phyloP scores from a whole-genome alignment of 1,140 invertebrate genomes.

The Drosophila eugracilis region DNA sequence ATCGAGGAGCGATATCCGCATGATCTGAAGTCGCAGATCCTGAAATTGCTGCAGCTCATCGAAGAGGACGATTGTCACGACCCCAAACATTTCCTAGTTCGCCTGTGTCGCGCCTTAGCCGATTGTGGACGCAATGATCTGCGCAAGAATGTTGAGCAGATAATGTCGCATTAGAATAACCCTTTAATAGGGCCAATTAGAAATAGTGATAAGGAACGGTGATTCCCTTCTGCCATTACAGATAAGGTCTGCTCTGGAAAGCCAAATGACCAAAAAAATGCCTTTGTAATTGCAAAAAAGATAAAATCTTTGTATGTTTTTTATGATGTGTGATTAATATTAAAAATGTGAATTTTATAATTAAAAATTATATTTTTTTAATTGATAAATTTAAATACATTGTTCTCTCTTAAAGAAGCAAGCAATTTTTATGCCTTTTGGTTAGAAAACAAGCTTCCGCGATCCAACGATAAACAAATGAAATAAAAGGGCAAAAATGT shows the following conservation, averaged over 20 bases:
- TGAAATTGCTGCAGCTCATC: slow-evolving; percentile 56
- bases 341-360: no score
- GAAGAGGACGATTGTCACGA: slow-evolving; percentile 75
- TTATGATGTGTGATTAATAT: no score
- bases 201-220: background rate
- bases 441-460: no score
- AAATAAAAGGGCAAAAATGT: no score
- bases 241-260: no score
- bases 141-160: slow-evolving; percentile 66
- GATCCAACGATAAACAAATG: no score
- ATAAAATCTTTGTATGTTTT: no score
- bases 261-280: background rate
- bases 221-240: background rate
- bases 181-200: no score
- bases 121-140: slow-evolving; percentile 69
- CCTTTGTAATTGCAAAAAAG: background rate
- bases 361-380: no score
- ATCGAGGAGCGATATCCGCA: slow-evolving; percentile 79
- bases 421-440: no score
- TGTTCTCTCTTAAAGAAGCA: no score
- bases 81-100: slow-evolving; percentile 53
- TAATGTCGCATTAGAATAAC: slow-evolving; percentile 67
- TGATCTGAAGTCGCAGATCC: slow-evolving; percentile 65
- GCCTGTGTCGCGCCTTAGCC: slow-evolving; percentile 63
- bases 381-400: no score